Evolutionary conservation across 2,888 invertebrate species (phyloP).

Genomic region (Sinopyrophorus schimmeli): DNA sequence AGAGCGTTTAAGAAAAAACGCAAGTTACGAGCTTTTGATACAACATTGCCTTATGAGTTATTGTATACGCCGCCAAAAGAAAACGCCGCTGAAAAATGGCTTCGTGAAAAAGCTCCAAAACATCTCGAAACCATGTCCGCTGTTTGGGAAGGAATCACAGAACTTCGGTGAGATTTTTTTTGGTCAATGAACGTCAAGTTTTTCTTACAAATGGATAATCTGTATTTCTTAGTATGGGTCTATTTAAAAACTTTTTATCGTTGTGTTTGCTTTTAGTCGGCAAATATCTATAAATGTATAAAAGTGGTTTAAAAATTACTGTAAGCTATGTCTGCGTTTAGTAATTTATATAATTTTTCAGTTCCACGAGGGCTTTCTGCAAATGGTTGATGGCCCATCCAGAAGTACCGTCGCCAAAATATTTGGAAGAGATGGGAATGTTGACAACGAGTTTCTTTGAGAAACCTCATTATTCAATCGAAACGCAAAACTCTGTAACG

Average conservation of each 20-base stretch:
- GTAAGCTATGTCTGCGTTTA: neutral
- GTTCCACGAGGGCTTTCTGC: conserved; percentile 62
- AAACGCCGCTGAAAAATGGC: conserved; percentile 60
- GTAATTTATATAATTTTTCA: conserved; percentile 40
- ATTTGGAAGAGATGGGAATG: conserved; percentile 60
- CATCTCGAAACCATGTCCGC: conserved; percentile 64
- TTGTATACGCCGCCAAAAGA: conserved; percentile 61
- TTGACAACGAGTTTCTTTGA: conserved; percentile 41
- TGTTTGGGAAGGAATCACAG: conserved; percentile 66
- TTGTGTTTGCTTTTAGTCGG: neutral
- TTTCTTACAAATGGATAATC: conserved; percentile 1
- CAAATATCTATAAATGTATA: neutral
- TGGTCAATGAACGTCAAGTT: neutral
- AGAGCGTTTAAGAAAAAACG: conserved; percentile 32
- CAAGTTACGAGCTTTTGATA: conserved; percentile 59
- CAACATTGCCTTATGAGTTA: conserved; percentile 57
- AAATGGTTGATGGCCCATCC: conserved; percentile 63
- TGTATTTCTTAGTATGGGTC: neutral
- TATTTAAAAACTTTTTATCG: neutral
- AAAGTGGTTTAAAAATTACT: neutral
- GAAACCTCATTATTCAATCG: conserved; percentile 31
- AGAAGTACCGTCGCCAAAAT: conserved; percentile 59
- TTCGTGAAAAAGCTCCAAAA: conserved; percentile 60
- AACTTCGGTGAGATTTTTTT: conserved; percentile 62
- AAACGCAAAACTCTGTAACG: conserved; percentile 8